phyloP scores from a whole-genome alignment of 1,140 invertebrate genomes.

The Himalopsyche phryganea region DNA sequence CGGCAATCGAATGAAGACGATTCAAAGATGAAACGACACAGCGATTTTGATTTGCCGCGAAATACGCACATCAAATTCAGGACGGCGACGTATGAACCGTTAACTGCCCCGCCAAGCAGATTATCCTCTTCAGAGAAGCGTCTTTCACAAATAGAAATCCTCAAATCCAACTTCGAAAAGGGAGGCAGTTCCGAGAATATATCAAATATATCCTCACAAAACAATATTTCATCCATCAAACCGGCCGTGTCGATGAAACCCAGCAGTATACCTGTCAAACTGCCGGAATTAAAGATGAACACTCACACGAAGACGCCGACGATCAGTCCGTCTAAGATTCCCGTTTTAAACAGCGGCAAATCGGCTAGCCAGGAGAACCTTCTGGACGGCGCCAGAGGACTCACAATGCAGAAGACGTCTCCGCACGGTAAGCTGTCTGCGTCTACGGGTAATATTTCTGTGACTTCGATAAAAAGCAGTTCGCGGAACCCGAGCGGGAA shows the following conservation, averaged over 20 bases:
- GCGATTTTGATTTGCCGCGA: constrained; percentile 49
- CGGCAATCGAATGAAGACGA: constrained; percentile 38
- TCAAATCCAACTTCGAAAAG: constrained; percentile 48
- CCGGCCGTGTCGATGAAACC: constrained; percentile 47
- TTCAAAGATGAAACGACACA: constrained; percentile 49
- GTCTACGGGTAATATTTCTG: constrained; percentile 48
- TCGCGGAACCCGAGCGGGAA: constrained; percentile 51
- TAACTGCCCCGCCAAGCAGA: constrained; percentile 40
- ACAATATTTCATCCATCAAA: constrained; percentile 34
- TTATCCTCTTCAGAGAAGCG: constrained; percentile 40
- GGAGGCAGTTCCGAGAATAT: constrained; percentile 34
- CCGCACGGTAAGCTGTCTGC: constrained; percentile 42
- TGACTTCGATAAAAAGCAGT: constrained; percentile 52
- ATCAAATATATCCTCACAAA: constrained; percentile 13
- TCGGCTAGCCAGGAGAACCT: constrained; percentile 51
- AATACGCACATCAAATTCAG: constrained; percentile 58
- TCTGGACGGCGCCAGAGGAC: constrained; percentile 38
- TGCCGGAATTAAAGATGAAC: constrained; percentile 37
- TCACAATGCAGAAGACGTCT: constrained; percentile 41
- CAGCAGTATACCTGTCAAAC: constrained; percentile 49
- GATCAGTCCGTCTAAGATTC: constrained; percentile 50
- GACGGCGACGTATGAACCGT: constrained; percentile 57
- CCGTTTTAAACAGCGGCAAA: constrained; percentile 46
- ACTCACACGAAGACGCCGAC: constrained; percentile 10
- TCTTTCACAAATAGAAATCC: constrained; percentile 48